Base-by-base conservation (phyloP, 1,140 invertebrate genomes). In the Copidosoma floridanum region DNA sequence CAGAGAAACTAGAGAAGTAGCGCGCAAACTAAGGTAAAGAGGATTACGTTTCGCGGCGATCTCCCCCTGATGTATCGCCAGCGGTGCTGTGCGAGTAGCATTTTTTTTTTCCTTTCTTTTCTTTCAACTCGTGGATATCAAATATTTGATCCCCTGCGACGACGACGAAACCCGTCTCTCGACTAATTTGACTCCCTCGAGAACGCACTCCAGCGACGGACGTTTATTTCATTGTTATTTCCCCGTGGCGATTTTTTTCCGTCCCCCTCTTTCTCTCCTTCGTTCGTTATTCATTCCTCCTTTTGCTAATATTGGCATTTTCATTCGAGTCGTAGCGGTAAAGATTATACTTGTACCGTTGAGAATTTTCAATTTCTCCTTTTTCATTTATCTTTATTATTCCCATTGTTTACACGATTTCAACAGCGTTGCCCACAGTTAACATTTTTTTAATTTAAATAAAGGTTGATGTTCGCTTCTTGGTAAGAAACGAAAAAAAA, bases 161-260 rank as follows among this genome's bases (percentile, higher is more conserved):
- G 23, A 37, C 46, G 24, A 21, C 24, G 8, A 18, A 8, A 44
- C 18, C 32, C 50, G 50, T 50, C 37, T 41, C 46, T 43, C 40
- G 11, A 21, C 40, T 29, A 58, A 58, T 24, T 58, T 50, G 38
- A 58, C 47, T 51, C 24, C 29, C n/a, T 14, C 43, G n/a, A 57
- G 35, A 16, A n/a, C 10, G 35, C 47, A 14, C 14, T 21, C n/a
- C n/a, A n/a, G 43, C 18, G 35, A 23, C 35, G 46, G 38, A 51
- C 47, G n/a, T n/a, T n/a, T n/a, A n/a, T 40, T 50, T 57, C 23
- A 23, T 57, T 57, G 40, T 50, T 41, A 50, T 57, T 21, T 32
- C 24, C n/a, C 37, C 20, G 47, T 20, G 11, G 48, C 48, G 29
- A 14, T n/a, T 50, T 57, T 50, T 41, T 57, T 35, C 37, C 16